Percentiles rank a stretch among this genome's conserved stretches.
Evolutionary conservation across 1,140 invertebrate species (phyloP).

Genomic region (Papilio glaucus): DNA sequence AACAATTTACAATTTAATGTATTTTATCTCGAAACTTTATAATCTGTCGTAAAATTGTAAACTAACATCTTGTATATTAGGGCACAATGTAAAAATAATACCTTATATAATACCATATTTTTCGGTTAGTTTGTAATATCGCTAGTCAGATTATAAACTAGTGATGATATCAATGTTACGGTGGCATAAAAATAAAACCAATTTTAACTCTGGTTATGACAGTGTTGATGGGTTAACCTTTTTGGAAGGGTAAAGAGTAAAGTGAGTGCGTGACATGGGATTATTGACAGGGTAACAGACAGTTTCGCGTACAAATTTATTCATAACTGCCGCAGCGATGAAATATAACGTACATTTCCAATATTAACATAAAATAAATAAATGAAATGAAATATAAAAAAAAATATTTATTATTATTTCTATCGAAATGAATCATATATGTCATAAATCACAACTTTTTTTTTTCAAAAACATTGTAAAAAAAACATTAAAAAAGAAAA

Average conservation of each 20-base stretch:
- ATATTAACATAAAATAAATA: not conserved
- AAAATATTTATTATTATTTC: too few relatives aligned
- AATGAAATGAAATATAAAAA: not conserved
- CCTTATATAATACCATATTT: not conserved
- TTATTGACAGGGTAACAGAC: constrained; percentile 11
- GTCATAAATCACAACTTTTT: too few relatives aligned
- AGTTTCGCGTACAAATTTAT: not conserved
- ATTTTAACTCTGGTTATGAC: not conserved
- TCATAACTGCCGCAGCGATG: not conserved
- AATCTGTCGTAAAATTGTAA: too few relatives aligned
- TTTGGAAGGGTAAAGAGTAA: not conserved
- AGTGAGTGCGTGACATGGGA: not conserved
- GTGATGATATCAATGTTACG: not conserved
- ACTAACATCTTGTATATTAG: too few relatives aligned
- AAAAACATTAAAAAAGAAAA: too few relatives aligned
- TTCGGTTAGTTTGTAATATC: not conserved
- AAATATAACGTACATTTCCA: not conserved
- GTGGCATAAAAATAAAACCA: not conserved
- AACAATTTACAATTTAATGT: too few relatives aligned
- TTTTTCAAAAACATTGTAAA: too few relatives aligned
- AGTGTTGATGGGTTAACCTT: not conserved
- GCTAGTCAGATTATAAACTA: not conserved
- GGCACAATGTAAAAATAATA: too few relatives aligned
- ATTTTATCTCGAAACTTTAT: too few relatives aligned
- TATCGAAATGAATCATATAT: too few relatives aligned